Conservation (phyloP, 1,140 invertebrate species). For the Drosophila ogumai region DNA sequence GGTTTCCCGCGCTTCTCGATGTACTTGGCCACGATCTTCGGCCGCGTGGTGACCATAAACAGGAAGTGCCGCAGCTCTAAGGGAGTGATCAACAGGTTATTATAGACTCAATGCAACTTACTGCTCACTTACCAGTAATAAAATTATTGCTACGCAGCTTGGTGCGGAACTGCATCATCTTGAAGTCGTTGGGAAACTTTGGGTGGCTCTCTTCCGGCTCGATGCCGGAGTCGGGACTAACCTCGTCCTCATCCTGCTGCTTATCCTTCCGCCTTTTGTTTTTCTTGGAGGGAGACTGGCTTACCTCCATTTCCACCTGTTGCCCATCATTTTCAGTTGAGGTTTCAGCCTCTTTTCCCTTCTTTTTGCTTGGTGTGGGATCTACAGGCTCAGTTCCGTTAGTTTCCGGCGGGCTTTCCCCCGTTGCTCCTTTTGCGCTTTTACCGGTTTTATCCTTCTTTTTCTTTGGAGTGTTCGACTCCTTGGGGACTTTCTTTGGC, state of each 20-base stretch:
- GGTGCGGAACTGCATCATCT: conserved; percentile 75
- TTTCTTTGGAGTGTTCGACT: conserved; percentile 69
- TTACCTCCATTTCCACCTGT: conserved; percentile 10
- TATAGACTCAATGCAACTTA: not conserved
- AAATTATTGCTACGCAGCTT: conserved; percentile 72
- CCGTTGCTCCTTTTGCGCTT: not conserved
- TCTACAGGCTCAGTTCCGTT: conserved; percentile 9
- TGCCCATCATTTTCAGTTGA: conserved; percentile 2
- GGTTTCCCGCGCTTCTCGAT: conserved; percentile 88
- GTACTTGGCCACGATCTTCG: conserved; percentile 87
- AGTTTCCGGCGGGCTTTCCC: not conserved
- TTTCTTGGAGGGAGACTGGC: conserved; percentile 11
- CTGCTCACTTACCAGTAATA: conserved; percentile 66
- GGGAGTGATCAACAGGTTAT: not conserved
- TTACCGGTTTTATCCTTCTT: conserved; percentile 36
- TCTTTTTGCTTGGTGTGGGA: conserved; percentile 2
- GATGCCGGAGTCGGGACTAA: conserved; percentile 67
- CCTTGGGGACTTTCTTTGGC: conserved; percentile 68
- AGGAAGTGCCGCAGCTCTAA: conserved; percentile 86
- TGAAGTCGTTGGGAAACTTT: conserved; percentile 77
- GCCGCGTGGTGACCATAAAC: conserved; percentile 83
- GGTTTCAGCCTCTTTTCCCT: not conserved
- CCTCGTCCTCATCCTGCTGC: conserved; percentile 47
- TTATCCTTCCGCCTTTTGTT: conserved; percentile 12
- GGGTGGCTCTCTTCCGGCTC: conserved; percentile 58